Evolutionary conservation across 2,888 invertebrate species (phyloP), one percentile per base, ranked within the genome.

Genomic region (Erpobdella octoculata): DNA sequence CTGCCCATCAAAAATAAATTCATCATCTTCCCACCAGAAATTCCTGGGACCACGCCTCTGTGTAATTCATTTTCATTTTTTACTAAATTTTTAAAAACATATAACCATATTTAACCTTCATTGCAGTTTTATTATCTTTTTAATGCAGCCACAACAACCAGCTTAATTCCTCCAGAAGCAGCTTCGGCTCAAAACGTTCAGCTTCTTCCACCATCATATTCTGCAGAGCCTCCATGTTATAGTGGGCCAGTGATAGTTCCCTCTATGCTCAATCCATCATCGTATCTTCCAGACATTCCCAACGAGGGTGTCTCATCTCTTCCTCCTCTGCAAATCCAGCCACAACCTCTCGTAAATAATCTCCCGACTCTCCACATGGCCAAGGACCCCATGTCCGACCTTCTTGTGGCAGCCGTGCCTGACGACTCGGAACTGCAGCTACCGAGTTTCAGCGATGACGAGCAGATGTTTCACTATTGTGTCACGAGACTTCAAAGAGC

Each of bases 381-480:
- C 12, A 67, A 35, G 41, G 71, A 73, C 48, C 73, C 73, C 9
- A 71, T 73, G 66, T 66, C 66, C 4, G 71, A 71, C 5, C 36
- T 62, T 15, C 36, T 61, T 4, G 71, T 73, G 35, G 58, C 71
- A 9, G 64, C 70, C 6, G 59, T 36, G n/a, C 36, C 53, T 28
- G 46, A 53, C 36, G 28, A 33, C 12, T 73, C 66, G 15, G 72
- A 72, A n/a, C 46, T 75, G 38, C 66, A 69, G 21, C 72, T 75
- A 2, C 77, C 77, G 12, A 70, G 75, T 58, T 77, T 77, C 70
- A 74, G 73, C 18, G 73, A 76, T 41, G 77, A 77, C 65, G 71
- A 74, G n/a, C 76, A 77, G 70, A 68, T 76, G 74, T 77, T 71
- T 41, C 74, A 76, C 62, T 77, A 73, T 61, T 72, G 74, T 12